Percentiles rank a stretch among this genome's conserved stretches.
Evolutionary conservation across 1,140 invertebrate genomes (phyloP).

Genomic region (Neodiprion lecontei): DNA sequence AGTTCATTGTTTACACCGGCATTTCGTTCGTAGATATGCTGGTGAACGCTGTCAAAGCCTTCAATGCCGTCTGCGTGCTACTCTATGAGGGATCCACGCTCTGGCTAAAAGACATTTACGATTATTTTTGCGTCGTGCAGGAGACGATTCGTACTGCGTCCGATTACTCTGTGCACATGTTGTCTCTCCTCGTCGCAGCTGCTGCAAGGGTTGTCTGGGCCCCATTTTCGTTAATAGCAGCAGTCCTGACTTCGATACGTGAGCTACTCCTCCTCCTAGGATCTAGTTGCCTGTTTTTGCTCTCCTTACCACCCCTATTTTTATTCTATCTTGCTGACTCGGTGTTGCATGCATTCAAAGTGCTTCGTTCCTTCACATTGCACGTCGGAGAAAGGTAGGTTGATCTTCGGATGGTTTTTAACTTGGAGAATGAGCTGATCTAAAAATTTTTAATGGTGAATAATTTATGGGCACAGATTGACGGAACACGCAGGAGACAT

Average conservation of each 20-base stretch:
- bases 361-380: not conserved
- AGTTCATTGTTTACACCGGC: not conserved
- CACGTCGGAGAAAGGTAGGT: not conserved
- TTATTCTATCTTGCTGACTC: not conserved
- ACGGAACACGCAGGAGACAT: not conserved
- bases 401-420: no score
- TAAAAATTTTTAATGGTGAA: no score
- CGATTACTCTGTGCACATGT: not conserved
- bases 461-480: not conserved
- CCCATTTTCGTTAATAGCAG: not conserved
- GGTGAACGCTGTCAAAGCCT: not conserved
- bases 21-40: not conserved
- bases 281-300: not conserved
- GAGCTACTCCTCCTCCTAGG: not conserved
- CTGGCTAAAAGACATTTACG: not conserved
- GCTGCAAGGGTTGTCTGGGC: not conserved
- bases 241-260: not conserved
- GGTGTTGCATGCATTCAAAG: not conserved
- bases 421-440: no score
- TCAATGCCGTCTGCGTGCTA: not conserved
- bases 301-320: not conserved
- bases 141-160: not conserved
- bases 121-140: not conserved
- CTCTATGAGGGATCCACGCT: not conserved
- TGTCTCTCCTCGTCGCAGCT: not conserved